These are phyloP conservation scores for Brachypalpus laphriformis DNA, from an alignment of 2,888 invertebrate genomes.

Conservation along the genomic window DNA sequence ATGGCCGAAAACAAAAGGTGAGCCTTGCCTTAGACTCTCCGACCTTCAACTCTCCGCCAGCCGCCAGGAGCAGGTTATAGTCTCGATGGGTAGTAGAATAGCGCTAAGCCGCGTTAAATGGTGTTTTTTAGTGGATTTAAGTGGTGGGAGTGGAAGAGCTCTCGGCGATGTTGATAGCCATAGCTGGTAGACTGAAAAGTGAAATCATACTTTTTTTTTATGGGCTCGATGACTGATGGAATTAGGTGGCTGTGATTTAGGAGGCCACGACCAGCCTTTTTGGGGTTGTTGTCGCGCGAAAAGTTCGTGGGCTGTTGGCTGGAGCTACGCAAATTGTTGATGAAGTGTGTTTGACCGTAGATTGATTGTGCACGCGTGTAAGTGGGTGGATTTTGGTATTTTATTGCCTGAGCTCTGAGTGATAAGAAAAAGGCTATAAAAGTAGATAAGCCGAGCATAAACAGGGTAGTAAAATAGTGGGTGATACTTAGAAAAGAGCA, in stretches of 20 bases:
- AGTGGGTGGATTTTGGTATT: constrained; percentile 51
- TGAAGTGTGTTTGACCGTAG: constrained; percentile 63
- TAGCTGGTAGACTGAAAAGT: constrained; percentile 36
- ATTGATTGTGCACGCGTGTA: constrained; percentile 66
- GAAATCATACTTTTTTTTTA: constrained; percentile 73
- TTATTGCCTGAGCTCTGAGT: constrained; percentile 36
- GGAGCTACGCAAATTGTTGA: constrained; percentile 57
- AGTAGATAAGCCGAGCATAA: constrained; percentile 57
- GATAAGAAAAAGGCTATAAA: constrained; percentile 63
- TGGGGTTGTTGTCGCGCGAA: neutral
- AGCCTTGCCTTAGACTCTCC: constrained; percentile 17
- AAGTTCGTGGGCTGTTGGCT: neutral
- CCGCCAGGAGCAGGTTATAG: neutral
- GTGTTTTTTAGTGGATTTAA: constrained; percentile 47
- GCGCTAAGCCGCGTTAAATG: constrained; percentile 55
- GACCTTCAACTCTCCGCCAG: neutral
- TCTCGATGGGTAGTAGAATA: neutral
- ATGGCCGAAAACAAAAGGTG: constrained; percentile 70
- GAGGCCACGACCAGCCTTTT: constrained; percentile 36
- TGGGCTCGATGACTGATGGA: constrained; percentile 72
- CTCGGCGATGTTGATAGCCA: neutral
- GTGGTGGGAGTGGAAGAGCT: constrained; percentile 36
- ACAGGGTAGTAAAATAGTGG: constrained; percentile 15
- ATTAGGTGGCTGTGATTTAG: constrained; percentile 71
- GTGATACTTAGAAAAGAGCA: constrained; percentile 6